These are phyloP conservation scores for Arrhopalites spinosus DNA, from an alignment of 2,888 invertebrate genomes.

Conservation along the genomic window DNA sequence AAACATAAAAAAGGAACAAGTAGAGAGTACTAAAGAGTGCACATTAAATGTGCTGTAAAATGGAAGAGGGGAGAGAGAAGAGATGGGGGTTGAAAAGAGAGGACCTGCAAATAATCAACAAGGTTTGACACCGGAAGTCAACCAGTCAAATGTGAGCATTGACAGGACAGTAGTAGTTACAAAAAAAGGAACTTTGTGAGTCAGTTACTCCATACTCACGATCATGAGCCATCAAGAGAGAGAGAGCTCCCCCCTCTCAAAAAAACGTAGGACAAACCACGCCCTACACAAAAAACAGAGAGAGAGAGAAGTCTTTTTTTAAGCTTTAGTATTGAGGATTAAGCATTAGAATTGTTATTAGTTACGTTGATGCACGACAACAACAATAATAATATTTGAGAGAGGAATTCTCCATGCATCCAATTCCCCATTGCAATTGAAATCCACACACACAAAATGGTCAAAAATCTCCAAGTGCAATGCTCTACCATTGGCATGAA, in stretches of 20 bases:
- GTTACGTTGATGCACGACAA: not conserved
- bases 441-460: too few species aligned
- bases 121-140: slow-evolving; percentile 33
- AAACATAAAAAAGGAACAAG: too few species aligned
- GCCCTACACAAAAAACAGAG: slow-evolving; percentile 20
- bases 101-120: slow-evolving; percentile 35
- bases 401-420: not conserved
- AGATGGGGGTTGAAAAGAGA: slow-evolving; percentile 13
- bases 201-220: not conserved
- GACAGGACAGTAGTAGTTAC: slow-evolving; percentile 11
- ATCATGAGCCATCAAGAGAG: too few species aligned
- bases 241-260: not conserved
- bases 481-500: too few species aligned
- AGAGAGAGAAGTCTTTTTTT: not conserved
- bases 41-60: not conserved
- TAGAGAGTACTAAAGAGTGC: too few species aligned
- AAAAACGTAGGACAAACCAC: slow-evolving; percentile 5
- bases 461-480: too few species aligned
- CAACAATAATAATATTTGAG: too few species aligned
- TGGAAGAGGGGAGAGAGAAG: not conserved
- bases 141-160: slow-evolving; percentile 30
- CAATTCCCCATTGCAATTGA: not conserved
- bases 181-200: not conserved
- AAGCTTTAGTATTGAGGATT: not conserved
- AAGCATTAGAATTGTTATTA: not conserved